Percentiles rank a stretch among this genome's conserved stretches.
Conservation (phyloP, 1,140 invertebrate genomes). For the Tribolium castaneum region DNA sequence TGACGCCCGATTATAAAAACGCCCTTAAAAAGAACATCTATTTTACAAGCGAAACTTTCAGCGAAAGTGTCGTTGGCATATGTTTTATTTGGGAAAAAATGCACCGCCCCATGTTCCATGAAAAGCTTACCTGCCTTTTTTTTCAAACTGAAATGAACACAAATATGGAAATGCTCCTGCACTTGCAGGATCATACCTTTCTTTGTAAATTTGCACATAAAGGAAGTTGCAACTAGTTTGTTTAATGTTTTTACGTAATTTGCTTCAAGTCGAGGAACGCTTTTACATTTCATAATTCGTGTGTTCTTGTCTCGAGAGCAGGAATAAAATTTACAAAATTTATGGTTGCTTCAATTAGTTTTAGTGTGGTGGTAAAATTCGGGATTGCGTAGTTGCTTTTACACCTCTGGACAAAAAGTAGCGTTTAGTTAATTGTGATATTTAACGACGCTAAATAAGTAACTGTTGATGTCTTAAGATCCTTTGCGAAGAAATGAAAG, state of each 20-base stretch:
- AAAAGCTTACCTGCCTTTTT: not conserved
- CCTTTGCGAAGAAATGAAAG: not conserved
- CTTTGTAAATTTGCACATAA: not conserved
- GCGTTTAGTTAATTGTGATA: not conserved
- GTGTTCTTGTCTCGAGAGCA: too few relatives aligned
- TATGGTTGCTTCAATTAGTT: not conserved
- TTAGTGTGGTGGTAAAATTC: not conserved
- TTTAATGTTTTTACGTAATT: too few relatives aligned
- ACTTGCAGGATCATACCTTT: not conserved
- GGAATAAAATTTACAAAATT: not conserved
- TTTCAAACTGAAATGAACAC: not conserved
- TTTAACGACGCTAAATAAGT: not conserved
- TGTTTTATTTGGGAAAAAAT: not conserved
- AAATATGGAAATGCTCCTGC: not conserved
- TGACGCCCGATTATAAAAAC: conserved; percentile 2
- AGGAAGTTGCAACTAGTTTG: too few relatives aligned
- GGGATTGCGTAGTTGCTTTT: not conserved
- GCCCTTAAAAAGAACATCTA: conserved; percentile 1
- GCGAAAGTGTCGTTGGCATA: not conserved
- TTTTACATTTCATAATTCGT: too few relatives aligned
- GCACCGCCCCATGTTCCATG: not conserved
- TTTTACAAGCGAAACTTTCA: conserved; percentile 6
- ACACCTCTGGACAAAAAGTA: not conserved
- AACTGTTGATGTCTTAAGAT: not conserved
- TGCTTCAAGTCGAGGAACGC: too few relatives aligned